These are phyloP conservation scores for Loris lydekkerianus DNA, from an alignment of 2,797 vertebrate genomes.

Conservation along the genomic window DNA sequence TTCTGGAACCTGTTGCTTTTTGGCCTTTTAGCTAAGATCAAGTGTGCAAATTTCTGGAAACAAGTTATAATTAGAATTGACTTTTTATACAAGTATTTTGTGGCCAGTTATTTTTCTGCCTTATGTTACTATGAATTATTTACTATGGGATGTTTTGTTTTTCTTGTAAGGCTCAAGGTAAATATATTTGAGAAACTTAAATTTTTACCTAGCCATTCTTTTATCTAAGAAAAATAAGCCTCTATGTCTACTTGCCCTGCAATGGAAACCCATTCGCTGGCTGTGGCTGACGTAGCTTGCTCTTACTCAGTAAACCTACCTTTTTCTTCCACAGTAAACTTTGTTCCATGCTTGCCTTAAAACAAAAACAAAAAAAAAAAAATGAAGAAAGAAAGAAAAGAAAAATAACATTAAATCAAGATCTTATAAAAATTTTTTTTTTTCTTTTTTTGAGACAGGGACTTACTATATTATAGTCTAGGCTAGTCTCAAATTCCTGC, in stretches of 20 bases:
- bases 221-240: conserved; percentile 49
- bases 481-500: neutral
- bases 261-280: too few relatives aligned
- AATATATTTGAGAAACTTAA: conserved; percentile 50
- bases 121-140: conserved; percentile 39
- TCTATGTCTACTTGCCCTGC: too few relatives aligned
- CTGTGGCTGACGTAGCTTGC: too few relatives aligned
- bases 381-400: conserved; percentile 11
- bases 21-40: too few relatives aligned
- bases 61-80: conserved; percentile 44
- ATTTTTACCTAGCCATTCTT: conserved; percentile 7
- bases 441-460: too few relatives aligned
- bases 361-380: too few relatives aligned
- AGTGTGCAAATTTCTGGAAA: conserved; percentile 14
- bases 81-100: conserved; percentile 30
- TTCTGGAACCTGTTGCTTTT: neutral
- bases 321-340: too few relatives aligned
- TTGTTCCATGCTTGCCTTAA: too few relatives aligned
- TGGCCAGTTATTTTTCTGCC: conserved; percentile 16
- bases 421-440: neutral
- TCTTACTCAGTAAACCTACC: too few relatives aligned
- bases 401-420: conserved; percentile 15
- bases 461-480: neutral
- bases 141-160: conserved; percentile 7
- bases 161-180: conserved; percentile 58